Conservation (phyloP, 2,113 vertebrate species). For the Gallinago jamesoni region DNA sequence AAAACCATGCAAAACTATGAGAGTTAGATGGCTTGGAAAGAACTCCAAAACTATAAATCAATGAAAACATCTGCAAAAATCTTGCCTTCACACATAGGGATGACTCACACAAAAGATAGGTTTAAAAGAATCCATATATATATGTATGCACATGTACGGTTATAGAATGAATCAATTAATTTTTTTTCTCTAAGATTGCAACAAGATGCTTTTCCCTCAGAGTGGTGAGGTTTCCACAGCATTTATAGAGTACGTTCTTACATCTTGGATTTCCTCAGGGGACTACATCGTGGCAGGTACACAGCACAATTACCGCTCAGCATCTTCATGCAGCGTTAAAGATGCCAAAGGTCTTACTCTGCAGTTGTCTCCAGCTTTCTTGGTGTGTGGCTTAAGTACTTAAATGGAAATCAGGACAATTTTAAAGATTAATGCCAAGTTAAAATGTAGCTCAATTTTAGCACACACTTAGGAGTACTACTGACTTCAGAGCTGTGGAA, state of each 20-base stretch:
- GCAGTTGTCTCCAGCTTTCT: not conserved
- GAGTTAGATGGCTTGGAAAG: not conserved
- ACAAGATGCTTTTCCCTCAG: not conserved
- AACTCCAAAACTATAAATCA: not conserved
- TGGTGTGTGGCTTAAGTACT: rapidly evolving
- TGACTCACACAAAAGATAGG: not conserved
- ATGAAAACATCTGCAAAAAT: not conserved
- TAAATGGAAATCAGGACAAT: not conserved
- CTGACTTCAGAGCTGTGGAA: not conserved
- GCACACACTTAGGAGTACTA: not conserved
- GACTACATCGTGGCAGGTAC: not conserved
- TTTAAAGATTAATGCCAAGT: not conserved
- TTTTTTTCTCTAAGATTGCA: not conserved
- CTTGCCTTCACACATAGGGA: not conserved
- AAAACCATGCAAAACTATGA: not conserved
- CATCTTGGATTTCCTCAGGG: not conserved
- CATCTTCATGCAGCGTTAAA: not conserved
- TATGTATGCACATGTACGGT: not conserved
- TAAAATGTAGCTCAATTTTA: not conserved
- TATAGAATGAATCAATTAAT: not conserved
- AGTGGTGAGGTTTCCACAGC: not conserved
- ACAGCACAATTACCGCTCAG: not conserved
- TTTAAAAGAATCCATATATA: not conserved
- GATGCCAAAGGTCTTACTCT: not conserved
- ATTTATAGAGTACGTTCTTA: not conserved